phyloP scores from a whole-genome alignment of 1,140 invertebrate genomes.

The Rhopalosiphum maidis region DNA sequence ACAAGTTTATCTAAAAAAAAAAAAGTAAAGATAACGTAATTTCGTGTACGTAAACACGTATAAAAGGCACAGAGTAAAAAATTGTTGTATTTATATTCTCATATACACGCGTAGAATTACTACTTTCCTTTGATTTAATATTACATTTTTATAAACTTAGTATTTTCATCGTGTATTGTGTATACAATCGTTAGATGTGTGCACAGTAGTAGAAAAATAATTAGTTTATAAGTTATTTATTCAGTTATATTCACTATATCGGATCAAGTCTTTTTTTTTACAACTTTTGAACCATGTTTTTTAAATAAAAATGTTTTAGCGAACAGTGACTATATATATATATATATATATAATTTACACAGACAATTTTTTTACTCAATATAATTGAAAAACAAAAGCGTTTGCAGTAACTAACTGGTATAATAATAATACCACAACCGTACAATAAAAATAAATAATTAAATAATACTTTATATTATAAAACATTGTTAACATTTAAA shows the following conservation, averaged over 20 bases:
- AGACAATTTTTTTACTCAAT: background rate
- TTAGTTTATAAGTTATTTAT: constrained; percentile 20
- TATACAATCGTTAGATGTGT: background rate
- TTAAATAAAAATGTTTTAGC: background rate
- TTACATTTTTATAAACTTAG: background rate
- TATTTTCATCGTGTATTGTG: background rate
- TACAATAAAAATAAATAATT: background rate
- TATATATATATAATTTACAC: background rate
- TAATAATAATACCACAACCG: background rate
- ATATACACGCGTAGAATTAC: background rate
- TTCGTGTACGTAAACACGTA: background rate
- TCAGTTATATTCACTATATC: background rate
- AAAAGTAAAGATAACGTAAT: background rate
- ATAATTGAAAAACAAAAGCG: background rate
- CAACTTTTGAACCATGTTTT: background rate
- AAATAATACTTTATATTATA: background rate
- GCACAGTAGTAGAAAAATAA: background rate
- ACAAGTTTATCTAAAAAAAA: background rate
- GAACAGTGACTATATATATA: background rate
- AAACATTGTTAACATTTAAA: background rate
- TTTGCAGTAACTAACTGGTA: background rate
- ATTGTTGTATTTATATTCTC: background rate
- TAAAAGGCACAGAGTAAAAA: background rate
- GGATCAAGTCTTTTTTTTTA: background rate
- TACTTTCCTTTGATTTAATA: background rate